phyloP scores from a whole-genome alignment of 2,888 invertebrate genomes.

The Eretmocerus hayati region DNA sequence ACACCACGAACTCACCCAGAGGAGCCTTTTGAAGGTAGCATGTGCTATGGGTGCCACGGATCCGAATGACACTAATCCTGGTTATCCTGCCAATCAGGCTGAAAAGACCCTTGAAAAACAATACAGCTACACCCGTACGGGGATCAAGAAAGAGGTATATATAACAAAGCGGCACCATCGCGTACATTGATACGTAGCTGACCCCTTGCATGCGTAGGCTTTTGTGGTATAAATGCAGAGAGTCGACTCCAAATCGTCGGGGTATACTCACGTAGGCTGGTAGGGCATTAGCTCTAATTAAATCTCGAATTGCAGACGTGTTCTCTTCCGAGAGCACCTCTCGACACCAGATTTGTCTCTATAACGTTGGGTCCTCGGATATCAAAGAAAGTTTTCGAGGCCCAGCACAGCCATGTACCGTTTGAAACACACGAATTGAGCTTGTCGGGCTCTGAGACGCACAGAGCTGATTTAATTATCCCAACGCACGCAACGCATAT shows the following conservation, averaged over 20 bases:
- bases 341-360: conserved; percentile 8
- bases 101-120: conserved; percentile 26
- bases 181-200: too few relatives aligned
- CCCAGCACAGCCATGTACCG: conserved; percentile 25
- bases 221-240: too few relatives aligned
- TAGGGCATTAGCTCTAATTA: conserved; percentile 35
- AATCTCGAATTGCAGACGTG: conserved; percentile 36
- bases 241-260: background rate
- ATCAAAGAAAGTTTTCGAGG: conserved; percentile 36
- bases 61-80: conserved; percentile 31
- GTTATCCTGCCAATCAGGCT: conserved; percentile 29
- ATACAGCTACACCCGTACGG: conserved; percentile 11
- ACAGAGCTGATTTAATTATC: conserved; percentile 29
- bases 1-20: too few relatives aligned
- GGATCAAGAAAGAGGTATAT: background rate
- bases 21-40: too few relatives aligned
- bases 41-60: too few relatives aligned
- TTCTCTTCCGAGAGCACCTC: conserved; percentile 16
- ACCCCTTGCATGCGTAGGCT: too few relatives aligned
- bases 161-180: too few relatives aligned
- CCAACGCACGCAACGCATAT: conserved; percentile 22
- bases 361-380: conserved; percentile 27
- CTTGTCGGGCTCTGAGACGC: conserved; percentile 16
- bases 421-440: conserved; percentile 36
- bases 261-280: background rate